phyloP scores from a whole-genome alignment of 2,113 vertebrate genomes.

The Hyperoodon ampullatus region DNA sequence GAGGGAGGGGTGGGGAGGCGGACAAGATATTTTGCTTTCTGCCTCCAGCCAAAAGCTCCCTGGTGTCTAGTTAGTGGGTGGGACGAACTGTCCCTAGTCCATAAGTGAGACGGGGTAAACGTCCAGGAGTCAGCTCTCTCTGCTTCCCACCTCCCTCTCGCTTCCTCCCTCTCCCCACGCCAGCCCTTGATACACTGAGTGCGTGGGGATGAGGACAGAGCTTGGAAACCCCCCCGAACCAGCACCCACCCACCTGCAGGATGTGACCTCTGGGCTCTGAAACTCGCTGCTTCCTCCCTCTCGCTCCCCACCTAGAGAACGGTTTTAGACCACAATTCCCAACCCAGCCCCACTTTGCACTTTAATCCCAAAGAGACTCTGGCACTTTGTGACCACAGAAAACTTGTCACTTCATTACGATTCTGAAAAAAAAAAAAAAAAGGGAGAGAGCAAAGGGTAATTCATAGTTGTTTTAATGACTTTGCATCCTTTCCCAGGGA shows the following conservation, averaged over 20 bases:
- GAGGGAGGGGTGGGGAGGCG: constrained; percentile 46
- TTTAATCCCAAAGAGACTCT: constrained; percentile 41
- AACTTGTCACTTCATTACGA: constrained; percentile 52
- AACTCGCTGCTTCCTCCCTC: constrained; percentile 62
- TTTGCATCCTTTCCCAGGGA: constrained; percentile 39
- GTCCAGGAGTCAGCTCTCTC: background rate
- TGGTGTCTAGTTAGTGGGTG: constrained; percentile 65
- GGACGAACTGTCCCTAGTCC: constrained; percentile 54
- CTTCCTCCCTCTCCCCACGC: constrained; percentile 3
- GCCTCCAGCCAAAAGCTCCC: constrained; percentile 50
- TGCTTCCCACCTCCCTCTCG: constrained; percentile 48
- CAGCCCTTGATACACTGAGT: background rate
- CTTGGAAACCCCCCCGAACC: constrained; percentile 56
- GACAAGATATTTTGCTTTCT: constrained; percentile 43
- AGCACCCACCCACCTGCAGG: constrained; percentile 79
- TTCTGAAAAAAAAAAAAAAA: background rate
- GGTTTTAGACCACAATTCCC: constrained; percentile 65
- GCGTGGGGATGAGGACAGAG: background rate
- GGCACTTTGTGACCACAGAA: constrained; percentile 37
- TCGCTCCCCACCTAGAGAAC: constrained; percentile 56
- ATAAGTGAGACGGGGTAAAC: constrained; percentile 20
- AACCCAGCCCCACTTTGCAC: constrained; percentile 24
- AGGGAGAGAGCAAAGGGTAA: background rate
- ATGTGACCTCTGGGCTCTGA: constrained; percentile 72
- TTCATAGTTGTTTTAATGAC: constrained; percentile 36